phyloP scores from a whole-genome alignment of 1,140 invertebrate species.

The Saccostrea cuccullata region DNA sequence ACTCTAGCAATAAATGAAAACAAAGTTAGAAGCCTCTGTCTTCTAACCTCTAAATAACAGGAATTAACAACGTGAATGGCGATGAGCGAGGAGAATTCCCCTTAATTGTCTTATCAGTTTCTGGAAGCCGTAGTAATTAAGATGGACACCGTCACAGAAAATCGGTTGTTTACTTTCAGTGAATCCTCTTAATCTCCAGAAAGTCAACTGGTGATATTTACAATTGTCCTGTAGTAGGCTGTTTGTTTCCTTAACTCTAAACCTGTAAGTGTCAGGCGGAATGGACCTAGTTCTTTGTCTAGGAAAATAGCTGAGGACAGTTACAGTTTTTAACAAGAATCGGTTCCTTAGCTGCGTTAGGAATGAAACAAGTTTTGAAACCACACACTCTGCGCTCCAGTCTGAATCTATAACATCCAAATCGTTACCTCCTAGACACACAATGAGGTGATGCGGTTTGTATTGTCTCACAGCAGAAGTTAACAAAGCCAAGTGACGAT shows the following conservation, averaged over 20 bases:
- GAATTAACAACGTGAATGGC: not conserved
- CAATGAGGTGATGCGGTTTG: not conserved
- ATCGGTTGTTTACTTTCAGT: not conserved
- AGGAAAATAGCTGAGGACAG: not conserved
- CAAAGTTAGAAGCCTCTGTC: not conserved
- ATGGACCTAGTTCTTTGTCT: not conserved
- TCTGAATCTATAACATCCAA: no score
- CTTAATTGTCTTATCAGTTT: not conserved
- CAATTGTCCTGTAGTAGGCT: not conserved
- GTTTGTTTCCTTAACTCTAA: not conserved
- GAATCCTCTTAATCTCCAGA: constrained; percentile 33
- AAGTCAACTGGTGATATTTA: not conserved
- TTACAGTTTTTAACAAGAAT: not conserved
- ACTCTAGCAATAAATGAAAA: no score
- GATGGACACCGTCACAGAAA: not conserved
- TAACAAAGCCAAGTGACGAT: no score
- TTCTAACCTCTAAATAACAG: not conserved
- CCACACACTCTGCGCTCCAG: not conserved
- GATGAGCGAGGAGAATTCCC: not conserved
- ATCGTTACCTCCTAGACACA: not conserved
- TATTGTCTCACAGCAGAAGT: not conserved
- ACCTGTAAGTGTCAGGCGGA: not conserved
- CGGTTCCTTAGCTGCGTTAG: not conserved
- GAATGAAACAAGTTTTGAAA: not conserved
- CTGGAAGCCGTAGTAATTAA: not conserved